Percentiles rank a stretch among this genome's conserved stretches.
Conservation (phyloP, 1,140 invertebrate species). For the Pachypsylla venusta region DNA sequence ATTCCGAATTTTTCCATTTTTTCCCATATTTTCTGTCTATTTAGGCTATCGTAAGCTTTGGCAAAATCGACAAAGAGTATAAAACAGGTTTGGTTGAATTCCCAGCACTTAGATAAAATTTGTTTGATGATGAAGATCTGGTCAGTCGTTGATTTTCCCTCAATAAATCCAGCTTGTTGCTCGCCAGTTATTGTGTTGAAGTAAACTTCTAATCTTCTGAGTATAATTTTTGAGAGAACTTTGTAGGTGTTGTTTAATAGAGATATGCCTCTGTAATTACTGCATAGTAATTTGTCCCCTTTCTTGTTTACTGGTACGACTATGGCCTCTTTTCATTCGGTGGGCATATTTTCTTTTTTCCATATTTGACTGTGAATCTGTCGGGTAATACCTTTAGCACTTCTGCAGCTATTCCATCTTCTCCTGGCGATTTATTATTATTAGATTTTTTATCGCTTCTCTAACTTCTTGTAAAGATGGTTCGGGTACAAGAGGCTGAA, state of each 20-base stretch:
- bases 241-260: constrained; percentile 12
- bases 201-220: constrained; percentile 14
- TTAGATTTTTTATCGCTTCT: constrained; percentile 15
- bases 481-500: neutral
- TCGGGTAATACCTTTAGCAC: constrained; percentile 18
- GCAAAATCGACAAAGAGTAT: constrained; percentile 11
- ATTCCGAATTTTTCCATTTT: constrained; percentile 14
- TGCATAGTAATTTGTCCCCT: constrained; percentile 10
- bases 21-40: constrained; percentile 10
- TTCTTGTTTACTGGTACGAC: constrained; percentile 17
- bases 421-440: constrained; percentile 22
- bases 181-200: constrained; percentile 16
- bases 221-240: constrained; percentile 13
- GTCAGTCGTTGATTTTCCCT: constrained; percentile 14
- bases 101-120: constrained; percentile 10
- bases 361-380: neutral
- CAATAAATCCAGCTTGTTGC: constrained; percentile 16
- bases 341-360: constrained; percentile 19
- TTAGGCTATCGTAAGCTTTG: constrained; percentile 16
- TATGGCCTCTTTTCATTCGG: constrained; percentile 20
- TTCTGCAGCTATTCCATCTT: constrained; percentile 23
- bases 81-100: constrained; percentile 4
- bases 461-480: constrained; percentile 13
- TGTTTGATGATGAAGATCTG: constrained; percentile 17
- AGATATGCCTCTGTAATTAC: constrained; percentile 17